These are phyloP conservation scores for Apostichopus parvimensis DNA, from an alignment of 35 echinoderm and acorn worm genomes.

Conservation along the genomic window DNA sequence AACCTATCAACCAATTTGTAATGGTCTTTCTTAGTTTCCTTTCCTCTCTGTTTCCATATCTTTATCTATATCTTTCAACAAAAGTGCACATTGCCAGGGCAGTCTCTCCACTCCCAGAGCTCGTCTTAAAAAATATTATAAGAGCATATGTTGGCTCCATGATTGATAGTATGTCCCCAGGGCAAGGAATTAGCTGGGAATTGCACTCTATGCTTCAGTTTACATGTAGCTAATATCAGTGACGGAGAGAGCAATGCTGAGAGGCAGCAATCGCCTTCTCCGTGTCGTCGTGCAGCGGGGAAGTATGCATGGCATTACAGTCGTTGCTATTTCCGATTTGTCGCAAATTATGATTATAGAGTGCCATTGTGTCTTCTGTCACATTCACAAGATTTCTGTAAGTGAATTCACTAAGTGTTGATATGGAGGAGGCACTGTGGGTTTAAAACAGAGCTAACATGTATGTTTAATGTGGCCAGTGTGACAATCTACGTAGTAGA, in stretches of 20 bases:
- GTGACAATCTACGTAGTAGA: background rate
- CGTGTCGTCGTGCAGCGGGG: background rate
- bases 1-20: too few relatives aligned
- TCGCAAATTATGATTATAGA: conserved; percentile 5
- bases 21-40: background rate
- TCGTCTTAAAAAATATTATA: conserved; percentile 42
- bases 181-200: conserved; percentile 43
- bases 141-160: conserved; percentile 33
- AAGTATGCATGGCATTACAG: conserved; percentile 10
- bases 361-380: background rate
- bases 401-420: background rate
- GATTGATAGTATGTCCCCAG: conserved; percentile 43
- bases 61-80: background rate
- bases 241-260: background rate
- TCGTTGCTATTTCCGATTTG: background rate
- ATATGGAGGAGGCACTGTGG: background rate
- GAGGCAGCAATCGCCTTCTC: background rate
- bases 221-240: conserved; percentile 28
- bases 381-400: background rate
- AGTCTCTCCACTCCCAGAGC: conserved; percentile 21
- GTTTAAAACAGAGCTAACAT: background rate
- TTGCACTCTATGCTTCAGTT: conserved; percentile 28
- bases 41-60: background rate
- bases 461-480: background rate
- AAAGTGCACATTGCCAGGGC: conserved; percentile 3